Base-by-base conservation (phyloP, 2,797 vertebrate genomes). In the Danio kyathit region DNA sequence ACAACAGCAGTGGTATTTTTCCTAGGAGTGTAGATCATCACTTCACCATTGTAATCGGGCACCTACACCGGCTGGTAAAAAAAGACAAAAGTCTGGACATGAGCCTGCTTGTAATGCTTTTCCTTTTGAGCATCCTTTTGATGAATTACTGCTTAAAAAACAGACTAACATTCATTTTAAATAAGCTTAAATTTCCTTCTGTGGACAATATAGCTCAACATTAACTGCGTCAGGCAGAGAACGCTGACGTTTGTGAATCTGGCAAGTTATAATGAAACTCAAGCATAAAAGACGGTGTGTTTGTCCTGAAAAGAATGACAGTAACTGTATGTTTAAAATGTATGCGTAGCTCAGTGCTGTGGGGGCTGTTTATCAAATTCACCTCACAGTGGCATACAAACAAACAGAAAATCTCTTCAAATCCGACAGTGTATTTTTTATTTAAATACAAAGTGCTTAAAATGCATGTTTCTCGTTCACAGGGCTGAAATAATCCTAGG, bases 401-500 rank as follows among this genome's bases (percentile, higher is more conserved):
- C 29, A 14, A 7, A 11, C 14, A 54, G 38, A 19, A 3, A 21
- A 5, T 17, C 3, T 46, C 3, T 9, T 21, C 71, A 46, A 44
- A 59, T 59, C 7, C 56, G 6, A 46, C 44, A 51, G 11, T 6
- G n/a, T 48, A 48, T 9, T 51, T 19, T 29, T 51, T 12, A 48
- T 52, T 10, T 52, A 5, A 13, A 12, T 52, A 5, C 17, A 67
- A 29, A 67, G 14, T 7, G 16, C 13, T 8, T 6, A 48, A 60
- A 59, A 40, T 21, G 4, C 17, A 7, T 73, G 7, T 44, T 43
- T 77, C 43, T 57, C 82, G 11, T 82, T 57, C 13, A 59, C 16
- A 99, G 98, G 93, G 98, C 97, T 51, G 98, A 99, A 91, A 94
- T 98, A 82, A 97, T 99, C 88, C 93, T 99, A 86, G 98, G 98